Conservation (phyloP, 2,113 vertebrate genomes). For the Atlantisia rogersi region DNA sequence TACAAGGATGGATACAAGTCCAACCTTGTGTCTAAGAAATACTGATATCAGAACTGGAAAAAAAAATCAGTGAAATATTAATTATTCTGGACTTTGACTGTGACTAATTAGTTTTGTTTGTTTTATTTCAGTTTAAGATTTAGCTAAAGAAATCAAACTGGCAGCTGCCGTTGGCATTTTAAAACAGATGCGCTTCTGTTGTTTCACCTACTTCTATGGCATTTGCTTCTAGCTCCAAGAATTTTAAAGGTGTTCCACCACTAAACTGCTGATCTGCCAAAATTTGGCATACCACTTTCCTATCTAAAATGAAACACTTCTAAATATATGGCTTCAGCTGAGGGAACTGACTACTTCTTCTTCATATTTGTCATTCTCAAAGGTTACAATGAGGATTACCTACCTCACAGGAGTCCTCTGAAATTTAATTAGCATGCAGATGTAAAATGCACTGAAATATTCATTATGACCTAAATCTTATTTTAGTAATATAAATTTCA, state of each 20-base stretch:
- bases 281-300: background rate
- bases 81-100: background rate
- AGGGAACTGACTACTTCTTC: background rate
- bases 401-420: background rate
- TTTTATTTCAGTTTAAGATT: background rate
- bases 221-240: background rate
- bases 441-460: slow-evolving; percentile 28
- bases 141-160: background rate
- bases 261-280: background rate
- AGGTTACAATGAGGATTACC: slow-evolving; percentile 33
- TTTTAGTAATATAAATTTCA: background rate
- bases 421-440: slow-evolving; percentile 29
- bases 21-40: background rate
- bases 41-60: background rate
- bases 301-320: background rate
- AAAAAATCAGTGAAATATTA: background rate
- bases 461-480: slow-evolving; percentile 16
- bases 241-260: background rate
- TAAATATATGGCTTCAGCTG: slow-evolving; percentile 1
- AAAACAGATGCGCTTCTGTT: background rate
- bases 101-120: background rate
- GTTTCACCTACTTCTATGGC: background rate
- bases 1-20: too few relatives aligned
- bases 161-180: background rate
- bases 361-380: slow-evolving; percentile 14